phyloP scores from a whole-genome alignment of 2,113 vertebrate species.

The Platysteira castanea region DNA sequence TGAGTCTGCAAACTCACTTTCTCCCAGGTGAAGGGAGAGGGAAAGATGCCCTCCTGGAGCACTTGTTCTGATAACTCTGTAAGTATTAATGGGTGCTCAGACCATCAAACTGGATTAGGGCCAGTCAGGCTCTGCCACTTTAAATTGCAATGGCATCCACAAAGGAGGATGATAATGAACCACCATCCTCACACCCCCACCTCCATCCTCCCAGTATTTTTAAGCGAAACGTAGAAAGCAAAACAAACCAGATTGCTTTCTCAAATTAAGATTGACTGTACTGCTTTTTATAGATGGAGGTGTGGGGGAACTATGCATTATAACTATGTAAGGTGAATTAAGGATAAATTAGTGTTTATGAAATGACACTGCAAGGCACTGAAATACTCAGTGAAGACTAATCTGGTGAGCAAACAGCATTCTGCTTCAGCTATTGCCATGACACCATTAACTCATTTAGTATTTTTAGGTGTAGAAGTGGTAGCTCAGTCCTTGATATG shows the following conservation, averaged over 20 bases:
- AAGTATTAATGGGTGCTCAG: neutral
- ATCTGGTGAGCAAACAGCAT: neutral
- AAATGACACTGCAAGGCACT: neutral
- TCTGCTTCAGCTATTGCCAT: neutral
- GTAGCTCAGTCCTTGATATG: neutral
- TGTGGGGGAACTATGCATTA: neutral
- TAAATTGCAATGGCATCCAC: neutral
- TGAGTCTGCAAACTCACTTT: neutral
- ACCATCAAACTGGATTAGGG: neutral
- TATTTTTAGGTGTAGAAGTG: neutral
- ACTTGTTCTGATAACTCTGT: neutral
- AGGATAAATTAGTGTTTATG: neutral
- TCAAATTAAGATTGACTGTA: neutral
- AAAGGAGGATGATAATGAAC: neutral
- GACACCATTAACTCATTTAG: neutral
- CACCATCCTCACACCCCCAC: neutral
- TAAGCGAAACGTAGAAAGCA: neutral
- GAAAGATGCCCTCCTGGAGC: neutral
- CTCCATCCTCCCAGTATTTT: neutral
- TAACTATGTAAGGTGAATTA: neutral
- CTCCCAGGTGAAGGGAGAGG: neutral
- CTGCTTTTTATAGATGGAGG: neutral
- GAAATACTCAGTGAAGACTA: neutral
- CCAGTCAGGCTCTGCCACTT: neutral
- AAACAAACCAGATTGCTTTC: neutral